Base-by-base conservation (phyloP, 2,113 vertebrate species). In the Labeo rohita region DNA sequence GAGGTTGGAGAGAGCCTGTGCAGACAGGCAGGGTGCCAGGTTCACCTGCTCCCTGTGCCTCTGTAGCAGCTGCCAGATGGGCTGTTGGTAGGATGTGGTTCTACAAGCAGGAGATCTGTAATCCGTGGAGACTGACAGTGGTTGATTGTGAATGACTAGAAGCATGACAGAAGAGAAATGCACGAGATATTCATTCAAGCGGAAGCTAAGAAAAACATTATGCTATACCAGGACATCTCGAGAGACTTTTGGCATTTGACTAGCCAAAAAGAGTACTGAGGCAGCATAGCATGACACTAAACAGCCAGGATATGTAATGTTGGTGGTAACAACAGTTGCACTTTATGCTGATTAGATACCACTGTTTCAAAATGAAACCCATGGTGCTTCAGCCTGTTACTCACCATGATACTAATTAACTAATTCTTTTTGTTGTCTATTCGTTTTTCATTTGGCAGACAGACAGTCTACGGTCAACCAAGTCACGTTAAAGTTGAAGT, bases 81-180 rank as follows among this genome's bases (percentile, higher is more conserved):
- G 61, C 13, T 87, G 82, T 50, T 52, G 68, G 75, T 54, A 18
- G 68, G 43, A 75, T 87, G 28, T 50, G 36, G 81, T 75, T 83
- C 79, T 73, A 83, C 61, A 84, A 85, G 63, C 87, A 89, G 89
- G 84, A 83, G 78, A 74, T 34, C 74, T 84, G 84, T 68, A 84
- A 88, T 84, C 78, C 75, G 8, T 45, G 59, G 50, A 39, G 73
- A 73, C 49, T 34, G 70, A 75, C 56, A 23, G 76, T 66, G 43
- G 70, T 76, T 65, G 47, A 83, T 85, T 59, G 59, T 83, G 83
- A 87, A 84, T 68, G 28, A 84, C 75, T 54, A 34, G 85, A 74
- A 56, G 56, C 34, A 75, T 54, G 50, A 47, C 73, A 65, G 36
- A 86, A 84, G 36, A 56, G 45, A 72, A 54, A 83, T 50, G 79